phyloP scores from a whole-genome alignment of 2,797 vertebrate genomes.

The Leptatherina wallacei region DNA sequence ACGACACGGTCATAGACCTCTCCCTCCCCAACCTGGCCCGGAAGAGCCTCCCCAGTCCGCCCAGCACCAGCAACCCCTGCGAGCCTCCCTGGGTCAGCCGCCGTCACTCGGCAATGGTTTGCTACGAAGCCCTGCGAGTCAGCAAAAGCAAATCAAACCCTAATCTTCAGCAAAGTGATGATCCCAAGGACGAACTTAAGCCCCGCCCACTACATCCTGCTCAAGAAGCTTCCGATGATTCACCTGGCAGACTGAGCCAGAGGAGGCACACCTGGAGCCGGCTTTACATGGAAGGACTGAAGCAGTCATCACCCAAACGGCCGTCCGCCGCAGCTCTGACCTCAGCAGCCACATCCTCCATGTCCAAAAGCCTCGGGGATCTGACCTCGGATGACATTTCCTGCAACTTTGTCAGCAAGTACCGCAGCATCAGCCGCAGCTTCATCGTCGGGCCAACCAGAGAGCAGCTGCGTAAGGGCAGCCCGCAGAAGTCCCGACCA shows the following conservation, averaged over 20 bases:
- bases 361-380: constrained; percentile 96
- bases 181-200: constrained; percentile 68
- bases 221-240: constrained; percentile 53
- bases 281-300: constrained; percentile 89
- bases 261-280: constrained; percentile 89
- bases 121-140: constrained; percentile 70
- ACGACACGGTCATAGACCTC: constrained; percentile 93
- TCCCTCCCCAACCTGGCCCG: constrained; percentile 88
- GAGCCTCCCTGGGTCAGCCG: constrained; percentile 65
- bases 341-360: constrained; percentile 65
- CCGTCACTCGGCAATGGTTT: constrained; percentile 63
- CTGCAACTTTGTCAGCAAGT: constrained; percentile 89
- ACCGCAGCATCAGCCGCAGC: constrained; percentile 88
- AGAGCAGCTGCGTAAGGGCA: constrained; percentile 65
- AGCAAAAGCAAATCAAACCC: constrained; percentile 94
- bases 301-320: constrained; percentile 77
- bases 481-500: constrained; percentile 21
- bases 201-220: constrained; percentile 75
- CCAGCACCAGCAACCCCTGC: constrained; percentile 45
- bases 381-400: constrained; percentile 93
- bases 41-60: constrained; percentile 83
- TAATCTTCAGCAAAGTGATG: constrained; percentile 81
- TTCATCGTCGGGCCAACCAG: constrained; percentile 80
- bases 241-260: constrained; percentile 69
- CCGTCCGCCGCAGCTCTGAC: constrained; percentile 29